These are phyloP conservation scores for Crotophaga sulcirostris DNA, from an alignment of 2,113 vertebrate genomes.

Conservation along the genomic window DNA sequence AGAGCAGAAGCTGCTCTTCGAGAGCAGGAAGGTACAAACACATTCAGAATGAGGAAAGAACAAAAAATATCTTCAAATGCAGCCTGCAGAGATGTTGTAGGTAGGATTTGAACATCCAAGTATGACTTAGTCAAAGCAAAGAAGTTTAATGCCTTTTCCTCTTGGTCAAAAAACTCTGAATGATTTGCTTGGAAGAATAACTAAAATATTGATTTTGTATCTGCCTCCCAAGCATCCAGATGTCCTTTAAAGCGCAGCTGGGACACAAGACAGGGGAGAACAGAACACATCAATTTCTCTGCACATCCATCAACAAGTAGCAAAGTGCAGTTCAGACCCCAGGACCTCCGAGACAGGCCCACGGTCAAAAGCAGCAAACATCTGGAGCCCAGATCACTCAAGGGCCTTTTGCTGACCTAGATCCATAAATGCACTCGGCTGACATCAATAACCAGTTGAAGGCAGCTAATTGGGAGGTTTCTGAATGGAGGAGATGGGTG, in stretches of 20 bases:
- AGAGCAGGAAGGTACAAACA: background rate
- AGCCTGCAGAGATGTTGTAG: background rate
- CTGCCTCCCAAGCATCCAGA: background rate
- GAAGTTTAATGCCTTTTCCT: background rate
- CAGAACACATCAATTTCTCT: background rate
- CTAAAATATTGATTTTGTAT: background rate
- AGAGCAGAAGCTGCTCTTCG: background rate
- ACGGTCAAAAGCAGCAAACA: background rate
- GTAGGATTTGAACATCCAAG: background rate
- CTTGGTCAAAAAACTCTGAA: background rate
- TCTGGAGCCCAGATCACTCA: background rate
- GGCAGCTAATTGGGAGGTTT: conserved; percentile 50
- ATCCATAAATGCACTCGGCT: background rate
- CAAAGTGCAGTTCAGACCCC: background rate
- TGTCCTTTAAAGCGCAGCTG: background rate
- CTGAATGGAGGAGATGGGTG: conserved; percentile 29
- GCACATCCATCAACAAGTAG: background rate
- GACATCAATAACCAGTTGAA: conserved; percentile 46
- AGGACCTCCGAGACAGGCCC: background rate
- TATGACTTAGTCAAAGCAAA: background rate
- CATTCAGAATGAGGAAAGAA: background rate
- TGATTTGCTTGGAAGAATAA: background rate
- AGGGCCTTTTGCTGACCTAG: conserved; percentile 33
- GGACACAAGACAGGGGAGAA: background rate
- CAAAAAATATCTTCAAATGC: background rate